Conservation (phyloP, 2,113 vertebrate species). For the Pionites leucogaster region DNA sequence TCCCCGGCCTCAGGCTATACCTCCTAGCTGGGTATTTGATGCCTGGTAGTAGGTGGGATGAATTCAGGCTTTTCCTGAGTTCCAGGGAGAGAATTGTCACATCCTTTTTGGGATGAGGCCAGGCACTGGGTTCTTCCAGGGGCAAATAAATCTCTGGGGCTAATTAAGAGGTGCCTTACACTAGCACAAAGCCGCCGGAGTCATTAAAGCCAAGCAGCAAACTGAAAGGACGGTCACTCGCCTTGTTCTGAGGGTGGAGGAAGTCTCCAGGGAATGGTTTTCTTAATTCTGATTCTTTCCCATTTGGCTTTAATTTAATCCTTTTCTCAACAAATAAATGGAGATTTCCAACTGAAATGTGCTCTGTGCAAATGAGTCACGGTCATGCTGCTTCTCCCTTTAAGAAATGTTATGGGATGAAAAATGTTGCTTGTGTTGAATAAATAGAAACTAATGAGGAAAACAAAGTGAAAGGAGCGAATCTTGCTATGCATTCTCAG, state of each 20-base stretch:
- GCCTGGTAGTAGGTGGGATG: not conserved
- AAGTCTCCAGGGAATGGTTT: not conserved
- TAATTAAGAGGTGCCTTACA: not conserved
- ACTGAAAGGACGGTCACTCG: not conserved
- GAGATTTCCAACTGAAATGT: not conserved
- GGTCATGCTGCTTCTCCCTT: not conserved
- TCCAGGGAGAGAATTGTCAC: not conserved
- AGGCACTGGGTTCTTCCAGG: not conserved
- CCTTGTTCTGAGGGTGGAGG: not conserved
- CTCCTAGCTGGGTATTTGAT: not conserved
- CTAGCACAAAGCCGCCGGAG: not conserved
- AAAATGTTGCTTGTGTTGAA: not conserved
- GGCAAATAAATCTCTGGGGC: not conserved
- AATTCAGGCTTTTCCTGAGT: not conserved
- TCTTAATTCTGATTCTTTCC: not conserved
- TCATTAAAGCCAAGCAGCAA: not conserved
- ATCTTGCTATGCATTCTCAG: not conserved
- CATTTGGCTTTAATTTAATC: not conserved
- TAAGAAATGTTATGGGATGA: not conserved
- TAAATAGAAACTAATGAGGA: not conserved
- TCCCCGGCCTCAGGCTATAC: fast-evolving
- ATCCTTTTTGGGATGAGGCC: not conserved
- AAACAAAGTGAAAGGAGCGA: not conserved
- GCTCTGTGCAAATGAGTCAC: not conserved
- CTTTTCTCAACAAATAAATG: not conserved